Evolutionary conservation across 2,797 vertebrate genomes (phyloP), one percentile per base, ranked within the genome.

Genomic region (Hylomyscus alleni): DNA sequence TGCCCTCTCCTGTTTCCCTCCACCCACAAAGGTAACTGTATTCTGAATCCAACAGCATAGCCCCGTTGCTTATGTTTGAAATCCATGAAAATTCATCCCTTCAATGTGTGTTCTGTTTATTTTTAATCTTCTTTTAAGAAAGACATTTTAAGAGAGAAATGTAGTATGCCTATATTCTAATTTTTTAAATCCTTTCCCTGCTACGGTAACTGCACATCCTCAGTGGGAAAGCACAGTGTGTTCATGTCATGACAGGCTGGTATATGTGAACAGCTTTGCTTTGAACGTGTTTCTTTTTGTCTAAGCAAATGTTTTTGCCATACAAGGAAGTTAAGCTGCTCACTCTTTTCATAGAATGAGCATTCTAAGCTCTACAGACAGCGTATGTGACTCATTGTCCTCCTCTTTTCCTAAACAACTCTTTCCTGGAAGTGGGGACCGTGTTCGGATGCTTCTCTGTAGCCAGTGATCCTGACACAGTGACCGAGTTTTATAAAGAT

Each of bases 251-350:
- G 82, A 31, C 90, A 34, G 65, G 76, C 54, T 94, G 92, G 73
- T 22, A 2, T 93, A 22, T 60, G 62, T 78, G 37, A 47, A 58
- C 65, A 67, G 58, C 44, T 82, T 83, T 67, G 31, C 40, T 90
- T 93, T 90, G 90, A 84, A 69, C 26, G 10, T 82, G 52, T 88
- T 94, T 92, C 89, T 26, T 50, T 96, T 89, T 40, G 20, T 56
- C 92, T 29, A 96, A 91, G 60, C 44, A n/a, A 75, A 84, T 37
- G 47, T n/a, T 56, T 94, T 95, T 65, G 37, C 54, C 69, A 37
- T 7, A 44, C 37, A 84, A 91, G n/a, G 52, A 83, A 47, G 29
- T 47, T n/a, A 50, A 87, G 34, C 65, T 20, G 6, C 73, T 95
- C 93, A 75, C 80, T 91, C 75, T 56, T 87, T 83, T 94, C 76